Evolutionary conservation across 23 tunicate species (phyloP).

Genomic region (Corella eumyota): DNA sequence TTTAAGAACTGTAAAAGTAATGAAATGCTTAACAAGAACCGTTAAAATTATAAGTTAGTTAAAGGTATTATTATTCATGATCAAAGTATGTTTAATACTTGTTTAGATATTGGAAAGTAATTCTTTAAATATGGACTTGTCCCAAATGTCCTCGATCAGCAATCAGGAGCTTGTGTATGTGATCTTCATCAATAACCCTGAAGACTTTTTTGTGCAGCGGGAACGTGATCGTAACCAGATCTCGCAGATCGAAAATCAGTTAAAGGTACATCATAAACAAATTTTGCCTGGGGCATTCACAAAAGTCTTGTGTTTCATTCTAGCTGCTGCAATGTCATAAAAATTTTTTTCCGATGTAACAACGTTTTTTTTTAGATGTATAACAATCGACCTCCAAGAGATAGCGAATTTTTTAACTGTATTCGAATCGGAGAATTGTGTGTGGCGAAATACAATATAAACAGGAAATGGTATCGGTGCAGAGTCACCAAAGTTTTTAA

Average conservation of each 20-base stretch:
- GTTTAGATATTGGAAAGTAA: too few relatives aligned
- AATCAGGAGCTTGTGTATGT: conserved; percentile 62
- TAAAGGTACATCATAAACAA: conserved; percentile 10
- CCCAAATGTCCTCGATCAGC: conserved; percentile 23
- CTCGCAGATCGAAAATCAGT: conserved; percentile 10
- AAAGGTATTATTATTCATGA: too few relatives aligned
- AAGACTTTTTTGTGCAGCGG: conserved; percentile 49
- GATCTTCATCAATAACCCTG: conserved; percentile 22
- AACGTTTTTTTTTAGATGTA: conserved; percentile 6
- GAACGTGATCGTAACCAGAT: conserved; percentile 22
- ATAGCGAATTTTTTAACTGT: conserved; percentile 13
- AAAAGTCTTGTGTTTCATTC: too few relatives aligned
- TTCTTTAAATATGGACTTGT: too few relatives aligned
- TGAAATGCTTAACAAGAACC: too few relatives aligned
- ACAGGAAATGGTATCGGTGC: conserved; percentile 41
- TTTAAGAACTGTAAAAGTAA: too few relatives aligned
- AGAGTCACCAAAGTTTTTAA: conserved; percentile 18
- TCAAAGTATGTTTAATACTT: too few relatives aligned
- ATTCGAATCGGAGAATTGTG: conserved; percentile 43
- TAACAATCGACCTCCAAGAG: conserved; percentile 5
- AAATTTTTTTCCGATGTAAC: too few relatives aligned
- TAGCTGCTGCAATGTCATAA: too few relatives aligned
- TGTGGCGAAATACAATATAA: conserved; percentile 31
- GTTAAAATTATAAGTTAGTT: too few relatives aligned
- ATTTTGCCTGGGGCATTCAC: background rate